Conservation (phyloP, 2,113 vertebrate species). For the Taurulus bubalis region DNA sequence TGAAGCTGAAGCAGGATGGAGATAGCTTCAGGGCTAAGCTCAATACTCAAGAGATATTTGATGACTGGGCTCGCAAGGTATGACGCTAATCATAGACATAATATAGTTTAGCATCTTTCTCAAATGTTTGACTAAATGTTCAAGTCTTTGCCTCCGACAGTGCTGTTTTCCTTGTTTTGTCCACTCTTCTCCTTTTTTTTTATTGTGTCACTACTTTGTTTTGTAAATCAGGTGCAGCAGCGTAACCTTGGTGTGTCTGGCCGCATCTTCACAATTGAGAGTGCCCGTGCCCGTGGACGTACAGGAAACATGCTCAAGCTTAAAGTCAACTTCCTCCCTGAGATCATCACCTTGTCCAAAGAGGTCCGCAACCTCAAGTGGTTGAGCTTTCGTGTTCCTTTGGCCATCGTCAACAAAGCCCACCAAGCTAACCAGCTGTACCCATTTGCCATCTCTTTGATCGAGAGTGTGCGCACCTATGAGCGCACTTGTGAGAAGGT, state of each 20-base stretch:
- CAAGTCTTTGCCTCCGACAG: background rate
- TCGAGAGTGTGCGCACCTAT: constrained; percentile 96
- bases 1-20: constrained; percentile 98
- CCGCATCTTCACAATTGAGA: constrained; percentile 98
- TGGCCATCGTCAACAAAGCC: constrained; percentile 99
- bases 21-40: constrained; percentile 99
- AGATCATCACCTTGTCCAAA: constrained; percentile 98
- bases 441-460: constrained; percentile 97
- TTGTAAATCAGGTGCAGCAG: constrained; percentile 85
- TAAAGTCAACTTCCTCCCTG: constrained; percentile 98
- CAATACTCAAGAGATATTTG: constrained; percentile 98
- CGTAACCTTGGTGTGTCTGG: constrained; percentile 97
- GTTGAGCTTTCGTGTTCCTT: constrained; percentile 96
- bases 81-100: background rate
- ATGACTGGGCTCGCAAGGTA: constrained; percentile 98
- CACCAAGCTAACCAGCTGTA: constrained; percentile 99
- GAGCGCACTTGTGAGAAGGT: constrained; percentile 98
- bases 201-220: background rate
- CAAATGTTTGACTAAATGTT: background rate
- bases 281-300: constrained; percentile 91
- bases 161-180: background rate
- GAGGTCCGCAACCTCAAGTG: constrained; percentile 99
- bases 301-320: constrained; percentile 94
- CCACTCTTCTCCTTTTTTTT: background rate
- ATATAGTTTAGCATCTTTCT: background rate